phyloP scores from a whole-genome alignment of 1,140 invertebrate species.

The Zaprionus taronus region DNA sequence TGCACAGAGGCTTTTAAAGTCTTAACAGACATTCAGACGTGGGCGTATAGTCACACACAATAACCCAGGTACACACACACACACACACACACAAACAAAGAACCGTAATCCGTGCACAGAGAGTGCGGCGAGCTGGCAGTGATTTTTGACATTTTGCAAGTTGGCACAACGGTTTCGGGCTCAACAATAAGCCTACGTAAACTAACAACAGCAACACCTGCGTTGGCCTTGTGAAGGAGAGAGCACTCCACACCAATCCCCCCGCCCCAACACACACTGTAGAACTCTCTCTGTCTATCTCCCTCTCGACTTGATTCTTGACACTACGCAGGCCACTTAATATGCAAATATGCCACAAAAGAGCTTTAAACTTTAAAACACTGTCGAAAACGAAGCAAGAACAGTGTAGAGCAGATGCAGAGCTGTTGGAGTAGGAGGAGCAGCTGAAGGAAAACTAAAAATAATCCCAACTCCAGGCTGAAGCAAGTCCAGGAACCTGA shows the following conservation, averaged over 20 bases:
- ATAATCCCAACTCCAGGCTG: conserved; percentile 36
- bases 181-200: conserved; percentile 70
- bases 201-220: conserved; percentile 68
- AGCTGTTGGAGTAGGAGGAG: conserved; percentile 15
- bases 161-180: conserved; percentile 46
- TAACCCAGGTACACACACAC: neutral
- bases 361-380: conserved; percentile 81
- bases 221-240: neutral
- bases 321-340: conserved; percentile 76
- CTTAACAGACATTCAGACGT: conserved; percentile 39
- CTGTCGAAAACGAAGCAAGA: conserved; percentile 40
- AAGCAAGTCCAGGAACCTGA: conserved; percentile 11
- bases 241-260: neutral
- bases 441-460: conserved; percentile 47
- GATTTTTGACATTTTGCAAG: conserved; percentile 69
- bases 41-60: conserved; percentile 6
- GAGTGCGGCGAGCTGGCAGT: conserved; percentile 46
- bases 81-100: conserved; percentile 10
- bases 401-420: neutral
- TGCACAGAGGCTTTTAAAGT: conserved; percentile 43
- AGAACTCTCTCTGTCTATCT: too few species aligned
- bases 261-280: neutral
- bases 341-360: conserved; percentile 80
- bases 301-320: neutral
- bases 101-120: conserved; percentile 30